These are phyloP conservation scores for Xiphorhynchus erythropygius DNA, from an alignment of 2,797 vertebrate species.

Conservation along the genomic window DNA sequence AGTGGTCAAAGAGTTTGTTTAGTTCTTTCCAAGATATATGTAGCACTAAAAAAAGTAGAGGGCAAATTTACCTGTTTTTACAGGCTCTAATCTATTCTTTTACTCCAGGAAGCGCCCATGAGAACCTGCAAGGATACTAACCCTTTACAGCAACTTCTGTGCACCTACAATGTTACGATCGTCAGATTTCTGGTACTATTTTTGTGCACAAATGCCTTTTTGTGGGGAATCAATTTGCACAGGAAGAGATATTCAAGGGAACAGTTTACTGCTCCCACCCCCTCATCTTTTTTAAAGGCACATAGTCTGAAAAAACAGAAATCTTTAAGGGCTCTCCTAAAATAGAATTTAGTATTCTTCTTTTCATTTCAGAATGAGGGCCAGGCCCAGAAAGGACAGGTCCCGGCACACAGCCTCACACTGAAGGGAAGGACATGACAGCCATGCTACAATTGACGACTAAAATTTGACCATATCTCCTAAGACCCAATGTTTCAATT, in stretches of 20 bases:
- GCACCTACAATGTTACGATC: background rate
- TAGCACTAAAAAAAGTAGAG: background rate
- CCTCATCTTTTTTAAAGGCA: background rate
- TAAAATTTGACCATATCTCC: background rate
- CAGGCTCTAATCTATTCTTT: background rate
- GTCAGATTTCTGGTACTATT: background rate
- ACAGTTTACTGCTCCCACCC: background rate
- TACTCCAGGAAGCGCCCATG: background rate
- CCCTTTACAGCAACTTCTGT: background rate
- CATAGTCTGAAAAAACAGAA: background rate
- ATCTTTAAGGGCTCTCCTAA: background rate
- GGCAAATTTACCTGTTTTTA: background rate
- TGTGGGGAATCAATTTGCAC: background rate
- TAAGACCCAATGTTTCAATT: background rate
- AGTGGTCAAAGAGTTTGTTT: background rate
- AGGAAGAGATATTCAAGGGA: constrained; percentile 33
- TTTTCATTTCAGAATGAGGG: background rate
- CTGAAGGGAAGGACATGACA: background rate
- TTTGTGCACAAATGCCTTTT: background rate
- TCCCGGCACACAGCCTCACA: background rate
- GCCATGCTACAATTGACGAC: background rate
- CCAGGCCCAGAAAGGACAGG: background rate
- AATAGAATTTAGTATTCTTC: background rate
- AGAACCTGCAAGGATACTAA: background rate
- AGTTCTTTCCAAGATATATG: background rate